phyloP scores from a whole-genome alignment of 2,888 invertebrate species.

The Cordylochernes scorpioides region DNA sequence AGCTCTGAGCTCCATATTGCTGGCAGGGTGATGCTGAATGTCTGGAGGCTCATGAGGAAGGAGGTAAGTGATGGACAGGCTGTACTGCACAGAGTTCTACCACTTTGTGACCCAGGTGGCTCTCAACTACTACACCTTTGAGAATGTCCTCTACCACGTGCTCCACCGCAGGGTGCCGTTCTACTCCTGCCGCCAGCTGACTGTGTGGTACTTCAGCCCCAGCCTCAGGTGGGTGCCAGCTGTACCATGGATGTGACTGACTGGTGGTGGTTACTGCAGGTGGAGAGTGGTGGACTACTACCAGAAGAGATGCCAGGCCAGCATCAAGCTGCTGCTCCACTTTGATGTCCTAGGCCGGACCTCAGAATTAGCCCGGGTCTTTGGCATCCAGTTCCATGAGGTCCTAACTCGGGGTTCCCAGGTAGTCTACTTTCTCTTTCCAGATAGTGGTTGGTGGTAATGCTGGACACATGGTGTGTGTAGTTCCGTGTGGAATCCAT shows the following conservation, averaged over 20 bases:
- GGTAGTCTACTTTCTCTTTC: too few species aligned
- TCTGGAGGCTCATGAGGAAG: conserved; percentile 71
- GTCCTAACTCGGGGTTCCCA: conserved; percentile 76
- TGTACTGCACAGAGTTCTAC: too few species aligned
- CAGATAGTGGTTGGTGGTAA: too few species aligned
- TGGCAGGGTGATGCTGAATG: conserved; percentile 67
- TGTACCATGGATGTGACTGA: not conserved
- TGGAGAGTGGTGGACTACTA: conserved; percentile 48
- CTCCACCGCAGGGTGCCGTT: conserved; percentile 54
- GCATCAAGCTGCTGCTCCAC: conserved; percentile 51
- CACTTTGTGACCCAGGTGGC: too few species aligned
- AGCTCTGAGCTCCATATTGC: conserved; percentile 37
- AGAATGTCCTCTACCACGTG: conserved; percentile 65
- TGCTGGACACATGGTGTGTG: too few species aligned
- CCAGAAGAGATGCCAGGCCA: conserved; percentile 39
- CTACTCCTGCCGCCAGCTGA: conserved; percentile 39
- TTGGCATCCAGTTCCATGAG: conserved; percentile 94
- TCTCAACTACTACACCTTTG: conserved; percentile 55
- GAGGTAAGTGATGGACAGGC: conserved; percentile 36
- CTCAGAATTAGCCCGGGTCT: conserved; percentile 75
- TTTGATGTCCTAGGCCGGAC: conserved; percentile 74
- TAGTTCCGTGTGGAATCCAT: conserved; percentile 71
- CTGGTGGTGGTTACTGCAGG: conserved; percentile 16
- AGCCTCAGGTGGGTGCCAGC: too few species aligned
- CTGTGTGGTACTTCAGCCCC: conserved; percentile 61